phyloP scores from a whole-genome alignment of 2,113 vertebrate genomes.

The Notiomystis cincta region DNA sequence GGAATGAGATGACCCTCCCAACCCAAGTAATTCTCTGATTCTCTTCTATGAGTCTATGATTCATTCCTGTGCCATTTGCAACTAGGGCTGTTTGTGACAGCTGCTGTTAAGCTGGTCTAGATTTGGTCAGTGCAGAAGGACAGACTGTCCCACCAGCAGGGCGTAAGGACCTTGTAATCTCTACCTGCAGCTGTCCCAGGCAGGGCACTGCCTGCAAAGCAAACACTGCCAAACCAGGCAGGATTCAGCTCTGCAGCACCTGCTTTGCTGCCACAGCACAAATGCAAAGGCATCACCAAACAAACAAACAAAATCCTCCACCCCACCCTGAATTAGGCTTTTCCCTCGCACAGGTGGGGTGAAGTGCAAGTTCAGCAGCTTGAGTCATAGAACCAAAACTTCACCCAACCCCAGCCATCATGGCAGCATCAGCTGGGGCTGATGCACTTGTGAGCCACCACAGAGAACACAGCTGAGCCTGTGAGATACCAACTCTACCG shows the following conservation, averaged over 20 bases:
- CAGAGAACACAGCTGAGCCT: too few species aligned
- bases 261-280: fast-evolving
- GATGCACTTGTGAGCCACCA: not conserved
- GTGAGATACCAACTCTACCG: fast-evolving
- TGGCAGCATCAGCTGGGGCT: not conserved
- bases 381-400: not conserved
- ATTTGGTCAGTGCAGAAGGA: not conserved
- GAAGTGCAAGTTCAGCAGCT: not conserved
- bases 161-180: fast-evolving
- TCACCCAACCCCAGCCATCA: not conserved
- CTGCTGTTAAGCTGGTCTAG: not conserved
- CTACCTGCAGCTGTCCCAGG: not conserved
- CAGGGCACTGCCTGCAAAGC: not conserved
- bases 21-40: not conserved
- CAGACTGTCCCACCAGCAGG: not conserved
- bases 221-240: not conserved
- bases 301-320: not conserved
- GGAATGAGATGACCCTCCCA: not conserved
- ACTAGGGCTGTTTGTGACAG: not conserved
- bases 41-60: not conserved
- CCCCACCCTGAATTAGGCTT: not conserved
- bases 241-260: not conserved
- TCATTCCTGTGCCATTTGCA: not conserved
- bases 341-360: fast-evolving
- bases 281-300: not conserved